Evolutionary conservation across 2,888 invertebrate species (phyloP), one percentile per base, ranked within the genome.

Genomic region (Toxonevra muliebris): DNA sequence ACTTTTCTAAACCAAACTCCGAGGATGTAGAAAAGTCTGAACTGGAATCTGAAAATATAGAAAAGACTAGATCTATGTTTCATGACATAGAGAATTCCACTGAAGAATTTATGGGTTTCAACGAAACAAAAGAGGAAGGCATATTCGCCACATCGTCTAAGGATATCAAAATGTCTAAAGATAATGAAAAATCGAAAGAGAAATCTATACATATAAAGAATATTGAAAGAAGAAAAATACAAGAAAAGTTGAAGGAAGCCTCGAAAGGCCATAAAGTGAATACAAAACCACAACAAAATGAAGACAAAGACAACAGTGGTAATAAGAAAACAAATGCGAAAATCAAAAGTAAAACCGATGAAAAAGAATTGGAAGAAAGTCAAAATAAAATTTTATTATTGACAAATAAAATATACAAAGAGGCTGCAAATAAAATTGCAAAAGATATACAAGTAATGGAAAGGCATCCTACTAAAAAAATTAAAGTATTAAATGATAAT

Each of bases 361-460:
- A 61, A 17, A 52, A 48, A 58, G 42, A 11, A 43, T n/a, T 30
- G 30, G 7, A 8, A 30, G 30, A 30, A 30, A 30, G 30, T 30
- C 30, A 30, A 30, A 30, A 30, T 30, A 30, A 30, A 30, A 30
- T 30, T 4, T 30, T 30, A 7, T 30, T 7, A 30, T 30, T 30
- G 7, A 30, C 2, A 64, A 41, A 45, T 52, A 58, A 52, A 67
- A 67, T 53, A 45, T 45, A 13, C 8, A 50, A 17, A 52, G 57
- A 54, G 13, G n/a, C n/a, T 7, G 20, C 17, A 42, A 30, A 2
- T 12, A 17, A 66, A 30, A 50, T 12, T 42, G 43, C 40, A 63
- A 59, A 12, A 48, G 30, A 60, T 13, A 64, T 57, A 48, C 20
- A 65, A 54, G n/a, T 0, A 52, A 13, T n/a, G 10, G 15, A 30